Evolutionary conservation across 1,140 invertebrate genomes (phyloP).

Genomic region (Musca domestica): DNA sequence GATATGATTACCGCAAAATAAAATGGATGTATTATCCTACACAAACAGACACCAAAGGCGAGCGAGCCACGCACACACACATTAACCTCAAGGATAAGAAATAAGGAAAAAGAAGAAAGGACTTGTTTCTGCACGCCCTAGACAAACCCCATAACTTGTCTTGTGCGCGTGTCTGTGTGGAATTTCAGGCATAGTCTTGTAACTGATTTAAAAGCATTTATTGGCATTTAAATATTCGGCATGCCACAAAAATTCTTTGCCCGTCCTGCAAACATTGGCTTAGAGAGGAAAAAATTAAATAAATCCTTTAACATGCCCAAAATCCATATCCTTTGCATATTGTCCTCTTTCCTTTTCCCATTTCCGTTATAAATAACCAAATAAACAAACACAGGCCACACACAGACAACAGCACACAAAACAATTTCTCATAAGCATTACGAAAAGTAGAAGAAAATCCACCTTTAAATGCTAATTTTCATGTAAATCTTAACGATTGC

Average conservation of each 20-base stretch:
- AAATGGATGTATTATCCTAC: too few relatives aligned
- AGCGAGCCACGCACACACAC: background rate
- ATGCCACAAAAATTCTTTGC: background rate
- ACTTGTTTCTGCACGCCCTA: too few relatives aligned
- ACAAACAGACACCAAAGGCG: background rate
- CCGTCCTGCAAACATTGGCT: background rate
- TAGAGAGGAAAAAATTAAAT: background rate
- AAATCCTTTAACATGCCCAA: slow-evolving; percentile 10
- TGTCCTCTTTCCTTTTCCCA: background rate
- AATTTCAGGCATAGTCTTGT: background rate
- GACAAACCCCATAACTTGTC: too few relatives aligned
- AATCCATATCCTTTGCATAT: slow-evolving; percentile 2
- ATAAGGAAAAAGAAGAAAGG: background rate
- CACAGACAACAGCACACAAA: background rate
- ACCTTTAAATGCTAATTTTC: slow-evolving; percentile 13
- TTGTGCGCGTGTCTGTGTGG: too few relatives aligned
- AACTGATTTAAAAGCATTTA: slow-evolving; percentile 18
- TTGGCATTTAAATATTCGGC: slow-evolving; percentile 17
- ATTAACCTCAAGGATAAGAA: background rate
- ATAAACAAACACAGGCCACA: background rate
- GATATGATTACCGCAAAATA: too few relatives aligned
- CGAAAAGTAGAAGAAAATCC: background rate
- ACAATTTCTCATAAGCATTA: background rate
- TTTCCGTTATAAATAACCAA: too few relatives aligned
- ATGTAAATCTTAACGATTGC: slow-evolving; percentile 13